Evolutionary conservation across 2,888 invertebrate species (phyloP), one percentile per base, ranked within the genome.

Genomic region (Thymelicus lineola): DNA sequence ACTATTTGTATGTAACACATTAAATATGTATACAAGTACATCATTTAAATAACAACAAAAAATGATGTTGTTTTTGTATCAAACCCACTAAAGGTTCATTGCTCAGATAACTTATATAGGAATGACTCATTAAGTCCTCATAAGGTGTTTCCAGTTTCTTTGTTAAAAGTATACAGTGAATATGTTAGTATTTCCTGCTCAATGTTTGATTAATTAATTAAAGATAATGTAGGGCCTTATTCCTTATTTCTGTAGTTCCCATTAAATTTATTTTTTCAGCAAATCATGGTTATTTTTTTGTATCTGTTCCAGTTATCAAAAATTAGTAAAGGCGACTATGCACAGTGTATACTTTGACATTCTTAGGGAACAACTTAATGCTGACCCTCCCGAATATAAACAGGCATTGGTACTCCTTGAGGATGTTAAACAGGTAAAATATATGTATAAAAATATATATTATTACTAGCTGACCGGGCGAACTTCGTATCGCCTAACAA

Each of bases 261-360:
- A n/a, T n/a, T n/a, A n/a, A n/a, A 7, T 38, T 9, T 28, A 20
- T 42, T 55, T 55, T 7, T 28, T 12, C 17, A 28, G 15, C 28
- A 17, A 61, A 20, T 28, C 14, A 61, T 20, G 15, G 60, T 45
- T 61, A n/a, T n/a, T n/a, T n/a, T 7, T 48, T 20, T 62, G 35
- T 45, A 20, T 53, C 38, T 69, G 36, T 70, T 67, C 12, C 72
- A 97, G 96, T 77, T 91, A 98, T 72, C 97, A 98, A 76, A 96
- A 96, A 80, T 94, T 96, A 75, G 97, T 99, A 1, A 97, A 97
- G 81, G 97, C 98, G 74, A 97, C 97, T 5, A 96, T 99, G 95
- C 97, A 98, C 82, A 96, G 96, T 87, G 99, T 98, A 1, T 99
- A 98, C 91, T 99, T 99, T 97, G 97, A 98, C 87, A 93, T 97